Percentiles rank a stretch among this genome's conserved stretches.
Conservation (phyloP, 2,888 invertebrate species). For the Pogonocherus hispidulus region DNA sequence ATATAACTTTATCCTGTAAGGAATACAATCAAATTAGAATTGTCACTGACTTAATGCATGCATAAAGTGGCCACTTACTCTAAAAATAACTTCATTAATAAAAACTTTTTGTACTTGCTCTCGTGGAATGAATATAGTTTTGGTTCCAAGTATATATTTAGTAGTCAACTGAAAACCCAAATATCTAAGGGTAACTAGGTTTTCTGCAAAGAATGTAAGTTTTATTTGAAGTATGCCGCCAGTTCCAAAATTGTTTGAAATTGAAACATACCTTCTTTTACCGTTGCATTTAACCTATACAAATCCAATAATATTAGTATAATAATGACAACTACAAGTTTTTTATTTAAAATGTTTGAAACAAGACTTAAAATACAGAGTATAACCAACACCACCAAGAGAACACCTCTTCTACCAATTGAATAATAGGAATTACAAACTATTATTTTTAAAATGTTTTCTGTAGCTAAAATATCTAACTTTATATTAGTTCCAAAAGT, state of each 20-base stretch:
- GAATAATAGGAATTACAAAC: background rate
- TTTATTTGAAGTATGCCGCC: too few species aligned
- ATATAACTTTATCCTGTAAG: slow-evolving; percentile 44
- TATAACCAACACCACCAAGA: slow-evolving; percentile 6
- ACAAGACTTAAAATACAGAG: slow-evolving; percentile 5
- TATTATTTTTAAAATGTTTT: slow-evolving; percentile 10
- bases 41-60: background rate
- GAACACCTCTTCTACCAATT: background rate
- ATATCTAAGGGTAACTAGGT: slow-evolving; percentile 38
- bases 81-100: slow-evolving; percentile 48
- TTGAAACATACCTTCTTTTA: slow-evolving; percentile 22
- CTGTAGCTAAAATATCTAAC: slow-evolving; percentile 28
- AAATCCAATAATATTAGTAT: slow-evolving; percentile 6
- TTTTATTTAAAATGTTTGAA: slow-evolving; percentile 4
- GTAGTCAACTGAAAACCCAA: slow-evolving; percentile 43
- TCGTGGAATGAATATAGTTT: slow-evolving; percentile 41
- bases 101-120: slow-evolving; percentile 46
- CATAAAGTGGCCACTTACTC: slow-evolving; percentile 36
- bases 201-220: slow-evolving; percentile 20
- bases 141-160: slow-evolving; percentile 38
- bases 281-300: slow-evolving; percentile 1
- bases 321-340: slow-evolving; percentile 9
- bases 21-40: too few species aligned
- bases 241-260: background rate
- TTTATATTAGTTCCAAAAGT: slow-evolving; percentile 34